Base-by-base conservation (phyloP, 1,140 invertebrate species). In the Philopotamus ludificatus region DNA sequence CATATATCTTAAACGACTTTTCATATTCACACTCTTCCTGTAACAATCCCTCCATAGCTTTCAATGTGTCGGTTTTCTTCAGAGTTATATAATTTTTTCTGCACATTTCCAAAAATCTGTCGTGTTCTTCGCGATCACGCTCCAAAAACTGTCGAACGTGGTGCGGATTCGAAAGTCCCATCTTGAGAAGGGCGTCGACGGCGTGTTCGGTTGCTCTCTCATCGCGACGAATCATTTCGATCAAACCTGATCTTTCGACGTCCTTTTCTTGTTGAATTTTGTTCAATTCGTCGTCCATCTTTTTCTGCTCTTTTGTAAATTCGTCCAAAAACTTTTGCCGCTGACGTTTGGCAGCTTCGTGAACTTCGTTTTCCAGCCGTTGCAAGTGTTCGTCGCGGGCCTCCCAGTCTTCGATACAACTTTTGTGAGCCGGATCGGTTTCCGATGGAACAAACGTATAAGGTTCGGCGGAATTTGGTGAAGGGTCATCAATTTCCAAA, bases 211-310 rank as follows among this genome's bases (percentile, higher is more conserved):
- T 84, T 68, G 84, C 82, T 75, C 82, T 77, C 73, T 89, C 87
- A 75, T 83, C 86, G 71, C 82, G 73, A 66, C 81, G 77, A 39
- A 85, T 79, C 65, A 81, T 73, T 73, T 83, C 77, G 55, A 86
- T 80, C 25, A 90, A 76, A 71, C 79, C 79, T 67, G 81, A 77
- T 71, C 85, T 79, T 66, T 89, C 87, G 20, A 75, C 66, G 70
- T 89, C 87, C 73, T 79, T 83, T 70, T 81, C 76, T 70, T 82
- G 82, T 71, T 90, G 88, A 63, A 89, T 79, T 76, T 84, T 86
- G 63, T 81, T 81, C 54, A 89, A 82, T 76, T 88, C 82, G 63
- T 73, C 74, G 71, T 89, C 86, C 21, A 89, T 74, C 69, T 85
- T 81, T 57, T 78, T 81, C 74, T 89, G 86, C 69, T 88, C 84